These are phyloP conservation scores for Acanthochromis polyacanthus DNA, from an alignment of 2,113 vertebrate species.

Conservation along the genomic window DNA sequence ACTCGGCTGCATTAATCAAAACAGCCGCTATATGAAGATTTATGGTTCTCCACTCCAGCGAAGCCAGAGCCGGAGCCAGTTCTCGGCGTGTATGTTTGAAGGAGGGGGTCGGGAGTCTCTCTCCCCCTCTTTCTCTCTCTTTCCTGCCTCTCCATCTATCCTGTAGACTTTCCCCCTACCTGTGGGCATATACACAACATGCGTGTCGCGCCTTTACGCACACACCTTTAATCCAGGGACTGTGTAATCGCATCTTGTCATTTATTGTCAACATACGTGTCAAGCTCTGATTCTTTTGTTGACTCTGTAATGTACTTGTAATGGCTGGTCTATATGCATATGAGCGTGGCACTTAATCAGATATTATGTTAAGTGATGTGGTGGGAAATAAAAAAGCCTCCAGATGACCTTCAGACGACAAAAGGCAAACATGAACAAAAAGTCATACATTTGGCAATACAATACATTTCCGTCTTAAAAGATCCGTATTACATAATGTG, in stretches of 20 bases:
- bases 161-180: conserved; percentile 71
- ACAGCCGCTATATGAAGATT: conserved; percentile 97
- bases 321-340: conserved; percentile 60
- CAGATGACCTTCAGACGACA: conserved; percentile 60
- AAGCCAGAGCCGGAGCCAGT: conserved; percentile 85
- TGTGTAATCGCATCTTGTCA: conserved; percentile 78
- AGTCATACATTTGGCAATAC: neutral
- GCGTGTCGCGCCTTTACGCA: conserved; percentile 61
- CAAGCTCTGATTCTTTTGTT: conserved; percentile 54
- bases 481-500: neutral
- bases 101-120: conserved; percentile 74
- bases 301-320: conserved; percentile 51
- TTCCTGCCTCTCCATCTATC: conserved; percentile 59
- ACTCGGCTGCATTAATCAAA: conserved; percentile 94
- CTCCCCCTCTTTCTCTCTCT: conserved; percentile 34
- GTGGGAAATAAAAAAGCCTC: conserved; percentile 23
- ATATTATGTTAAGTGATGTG: conserved; percentile 50
- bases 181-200: conserved; percentile 70
- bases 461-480: neutral
- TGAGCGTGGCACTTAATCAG: conserved; percentile 50
- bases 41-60: conserved; percentile 92
- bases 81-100: conserved; percentile 82
- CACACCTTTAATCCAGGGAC: conserved; percentile 71
- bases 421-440: conserved; percentile 21
- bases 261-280: conserved; percentile 75